phyloP scores from a whole-genome alignment of 2,113 vertebrate genomes.

The Alouatta palliata region DNA sequence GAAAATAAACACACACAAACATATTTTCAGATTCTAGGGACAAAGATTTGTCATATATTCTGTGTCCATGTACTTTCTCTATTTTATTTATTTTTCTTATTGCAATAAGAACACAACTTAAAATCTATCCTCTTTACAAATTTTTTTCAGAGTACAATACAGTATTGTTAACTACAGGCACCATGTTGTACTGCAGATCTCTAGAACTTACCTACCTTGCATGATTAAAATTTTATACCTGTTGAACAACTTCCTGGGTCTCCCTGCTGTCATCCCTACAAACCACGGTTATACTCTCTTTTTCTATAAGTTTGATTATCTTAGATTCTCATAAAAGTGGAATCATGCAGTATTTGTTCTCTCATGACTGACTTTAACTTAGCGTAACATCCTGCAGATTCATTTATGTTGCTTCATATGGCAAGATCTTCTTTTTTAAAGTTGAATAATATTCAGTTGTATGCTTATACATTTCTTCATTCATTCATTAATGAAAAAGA shows the following conservation, averaged over 20 bases:
- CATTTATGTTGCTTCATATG: neutral
- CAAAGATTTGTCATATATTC: neutral
- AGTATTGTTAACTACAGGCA: neutral
- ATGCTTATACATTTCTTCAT: neutral
- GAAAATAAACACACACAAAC: neutral
- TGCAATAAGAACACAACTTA: neutral
- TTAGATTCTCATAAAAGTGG: neutral
- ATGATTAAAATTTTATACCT: neutral
- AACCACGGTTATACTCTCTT: neutral
- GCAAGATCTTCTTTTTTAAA: neutral
- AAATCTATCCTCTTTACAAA: neutral
- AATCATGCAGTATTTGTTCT: neutral
- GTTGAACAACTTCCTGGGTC: neutral
- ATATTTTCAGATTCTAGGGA: neutral
- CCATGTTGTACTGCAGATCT: neutral
- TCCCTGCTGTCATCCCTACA: accelerated
- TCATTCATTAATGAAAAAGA: neutral
- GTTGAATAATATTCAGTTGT: neutral
- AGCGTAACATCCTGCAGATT: neutral
- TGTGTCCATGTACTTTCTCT: neutral
- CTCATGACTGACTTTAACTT: neutral
- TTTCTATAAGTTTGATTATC: neutral
- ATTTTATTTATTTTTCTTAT: neutral
- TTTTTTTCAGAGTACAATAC: neutral
- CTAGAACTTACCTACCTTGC: neutral